Conservation (phyloP, 2,888 invertebrate genomes). For the Mermis nigrescens region DNA sequence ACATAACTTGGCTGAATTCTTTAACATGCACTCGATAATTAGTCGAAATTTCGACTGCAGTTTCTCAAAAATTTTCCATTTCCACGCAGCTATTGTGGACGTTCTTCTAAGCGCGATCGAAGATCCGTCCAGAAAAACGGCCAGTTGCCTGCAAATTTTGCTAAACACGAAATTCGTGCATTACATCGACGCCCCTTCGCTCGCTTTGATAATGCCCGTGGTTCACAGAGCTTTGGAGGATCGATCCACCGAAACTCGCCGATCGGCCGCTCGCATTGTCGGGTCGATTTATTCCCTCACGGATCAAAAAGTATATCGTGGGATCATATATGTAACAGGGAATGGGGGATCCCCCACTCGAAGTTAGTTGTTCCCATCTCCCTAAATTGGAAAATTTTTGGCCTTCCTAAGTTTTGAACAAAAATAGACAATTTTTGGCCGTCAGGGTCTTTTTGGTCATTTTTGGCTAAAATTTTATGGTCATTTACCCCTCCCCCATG, state of each 20-base stretch:
- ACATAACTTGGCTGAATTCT: too few relatives aligned
- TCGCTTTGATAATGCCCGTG: constrained; percentile 97
- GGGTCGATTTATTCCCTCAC: constrained; percentile 98
- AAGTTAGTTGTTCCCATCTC: too few relatives aligned
- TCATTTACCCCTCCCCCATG: too few relatives aligned
- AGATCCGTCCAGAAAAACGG: constrained; percentile 86
- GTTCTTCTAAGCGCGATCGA: constrained; percentile 64
- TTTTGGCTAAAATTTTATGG: neutral
- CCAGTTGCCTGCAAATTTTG: constrained; percentile 62
- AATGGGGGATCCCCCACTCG: too few relatives aligned
- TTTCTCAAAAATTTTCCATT: too few relatives aligned
- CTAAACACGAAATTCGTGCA: constrained; percentile 64
- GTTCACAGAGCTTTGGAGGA: constrained; percentile 93
- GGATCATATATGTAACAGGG: neutral
- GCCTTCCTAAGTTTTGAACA: too few relatives aligned
- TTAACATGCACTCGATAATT: neutral
- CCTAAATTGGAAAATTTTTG: neutral
- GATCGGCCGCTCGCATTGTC: constrained; percentile 98
- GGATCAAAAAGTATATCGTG: constrained; percentile 61
- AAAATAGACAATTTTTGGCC: neutral
- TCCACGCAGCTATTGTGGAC: constrained; percentile 35
- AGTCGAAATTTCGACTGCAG: too few relatives aligned
- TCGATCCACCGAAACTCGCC: constrained; percentile 85
- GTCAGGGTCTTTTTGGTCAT: neutral
- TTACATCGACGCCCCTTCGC: constrained; percentile 92